These are phyloP conservation scores for Eilema caniola DNA, from an alignment of 2,888 invertebrate genomes.

Conservation along the genomic window DNA sequence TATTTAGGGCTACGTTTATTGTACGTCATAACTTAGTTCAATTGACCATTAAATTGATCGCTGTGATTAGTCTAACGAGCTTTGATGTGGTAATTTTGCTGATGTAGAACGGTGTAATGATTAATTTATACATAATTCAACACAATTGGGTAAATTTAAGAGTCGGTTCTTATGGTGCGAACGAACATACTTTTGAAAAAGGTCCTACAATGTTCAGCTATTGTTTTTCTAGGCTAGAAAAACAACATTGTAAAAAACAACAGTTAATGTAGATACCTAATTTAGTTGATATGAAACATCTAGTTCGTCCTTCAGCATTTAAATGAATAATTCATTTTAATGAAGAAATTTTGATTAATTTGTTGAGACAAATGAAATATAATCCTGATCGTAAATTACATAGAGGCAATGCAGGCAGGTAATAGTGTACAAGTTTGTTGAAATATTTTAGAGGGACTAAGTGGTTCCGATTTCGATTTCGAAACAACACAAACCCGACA, in stretches of 20 bases:
- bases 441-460: too few relatives aligned
- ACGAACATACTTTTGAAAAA: not conserved
- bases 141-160: not conserved
- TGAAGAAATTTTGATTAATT: too few relatives aligned
- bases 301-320: too few relatives aligned
- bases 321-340: too few relatives aligned
- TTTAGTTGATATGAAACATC: not conserved
- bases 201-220: not conserved
- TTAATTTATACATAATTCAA: not conserved
- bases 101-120: not conserved
- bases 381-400: too few relatives aligned
- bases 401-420: too few relatives aligned
- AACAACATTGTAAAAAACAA: too few relatives aligned
- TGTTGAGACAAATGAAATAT: too few relatives aligned
- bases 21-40: slow-evolving; percentile 23
- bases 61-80: slow-evolving; percentile 18
- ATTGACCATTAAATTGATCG: slow-evolving; percentile 24
- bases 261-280: not conserved
- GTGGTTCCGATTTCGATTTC: too few relatives aligned
- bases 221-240: too few relatives aligned
- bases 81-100: not conserved
- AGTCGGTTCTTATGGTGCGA: not conserved
- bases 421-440: too few relatives aligned
- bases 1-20: slow-evolving; percentile 19
- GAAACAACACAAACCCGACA: too few relatives aligned